Base-by-base conservation (phyloP, 2,797 vertebrate species). In the Sebastes paucispinis region DNA sequence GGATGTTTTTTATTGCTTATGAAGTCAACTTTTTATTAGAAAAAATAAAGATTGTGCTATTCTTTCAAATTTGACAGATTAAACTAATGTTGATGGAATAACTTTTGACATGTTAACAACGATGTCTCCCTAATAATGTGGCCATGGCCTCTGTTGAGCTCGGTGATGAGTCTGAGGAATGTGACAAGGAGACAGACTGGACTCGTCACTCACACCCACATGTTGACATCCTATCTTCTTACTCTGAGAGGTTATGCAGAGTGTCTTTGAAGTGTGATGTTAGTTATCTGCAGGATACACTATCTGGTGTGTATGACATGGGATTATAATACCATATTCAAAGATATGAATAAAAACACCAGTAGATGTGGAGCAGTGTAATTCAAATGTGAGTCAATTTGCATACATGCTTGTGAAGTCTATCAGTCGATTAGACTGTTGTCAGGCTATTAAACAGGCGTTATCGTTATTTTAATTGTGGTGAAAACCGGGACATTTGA, bases 231-330 rank as follows among this genome's bases (percentile, higher is more conserved):
- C 32, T 62, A 68, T 84, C 81, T 47, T 70, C 63, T 58, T 27
- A 59, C 60, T 73, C 34, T 24, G 54, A 69, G 73, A 80, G 71
- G 34, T 64, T 71, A 32, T 75, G 78, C 31, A 62, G 87, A 82
- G 73, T 67, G 82, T 73, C 75, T 81, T 79, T 81, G 72, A 89
- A 76, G 80, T 73, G 82, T 84, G 79, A 54, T 83, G 57, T 57
- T 34, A 65, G 72, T 69, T 73, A 75, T 81, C 79, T 70, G 55
- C 34, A 13, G 43, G 62, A 57, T 20, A 68, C 64, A 62, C 62
- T 82, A 81, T 83, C 69, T 43, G 75, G 34, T 65, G 71, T 73
- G 74, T 24, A 13, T 64, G 83, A 71, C 79, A 62, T 73, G 64
- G 31, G 43, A 73, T 73, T 74, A 69, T 39, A 80, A 78, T 75